A percentile compares a stretch with the other conserved stretches of the same genome.
phyloP scores from a whole-genome alignment of 1,140 invertebrate genomes.

The Scaptomyza montana region DNA sequence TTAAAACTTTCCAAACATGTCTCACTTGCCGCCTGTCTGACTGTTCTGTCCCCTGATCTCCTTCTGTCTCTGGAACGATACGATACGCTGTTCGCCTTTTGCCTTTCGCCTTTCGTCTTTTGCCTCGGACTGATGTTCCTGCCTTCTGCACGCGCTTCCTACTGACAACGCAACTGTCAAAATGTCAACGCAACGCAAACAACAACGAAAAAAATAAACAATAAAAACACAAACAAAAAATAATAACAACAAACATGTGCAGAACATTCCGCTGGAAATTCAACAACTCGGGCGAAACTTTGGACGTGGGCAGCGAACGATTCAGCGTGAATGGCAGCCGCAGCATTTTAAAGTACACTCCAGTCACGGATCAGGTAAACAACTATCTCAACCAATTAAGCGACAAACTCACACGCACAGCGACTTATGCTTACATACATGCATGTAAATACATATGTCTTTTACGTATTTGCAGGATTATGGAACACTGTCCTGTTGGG shows the following conservation, averaged over 20 bases:
- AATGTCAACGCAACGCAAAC: conserved; percentile 73
- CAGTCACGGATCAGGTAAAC: conserved; percentile 86
- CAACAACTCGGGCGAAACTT: conserved; percentile 93
- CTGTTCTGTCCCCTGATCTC: too few relatives aligned
- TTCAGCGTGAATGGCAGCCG: conserved; percentile 89
- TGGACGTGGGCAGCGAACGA: conserved; percentile 89
- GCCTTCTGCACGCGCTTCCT: conserved; percentile 49
- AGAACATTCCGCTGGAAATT: conserved; percentile 94
- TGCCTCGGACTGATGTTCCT: conserved; percentile 34
- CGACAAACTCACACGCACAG: conserved; percentile 1
- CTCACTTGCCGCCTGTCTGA: conserved; percentile 46
- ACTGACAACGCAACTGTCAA: conserved; percentile 63
- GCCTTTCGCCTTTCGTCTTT: conserved; percentile 21
- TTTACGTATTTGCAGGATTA: conserved; percentile 85
- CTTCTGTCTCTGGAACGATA: conserved; percentile 1
- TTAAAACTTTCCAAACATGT: conserved; percentile 77
- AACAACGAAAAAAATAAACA: conserved; percentile 21
- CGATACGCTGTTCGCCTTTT: conserved; percentile 26
- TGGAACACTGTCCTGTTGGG: conserved; percentile 91
- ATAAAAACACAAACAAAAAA: conserved; percentile 19
- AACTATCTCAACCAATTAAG: conserved; percentile 30
- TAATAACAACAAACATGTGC: conserved; percentile 34
- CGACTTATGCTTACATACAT: neutral
- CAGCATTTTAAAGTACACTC: conserved; percentile 89
- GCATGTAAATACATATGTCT: conserved; percentile 2